These are phyloP conservation scores for Hirtodrosophila histrioides DNA, from an alignment of 2,888 invertebrate species.

Conservation along the genomic window DNA sequence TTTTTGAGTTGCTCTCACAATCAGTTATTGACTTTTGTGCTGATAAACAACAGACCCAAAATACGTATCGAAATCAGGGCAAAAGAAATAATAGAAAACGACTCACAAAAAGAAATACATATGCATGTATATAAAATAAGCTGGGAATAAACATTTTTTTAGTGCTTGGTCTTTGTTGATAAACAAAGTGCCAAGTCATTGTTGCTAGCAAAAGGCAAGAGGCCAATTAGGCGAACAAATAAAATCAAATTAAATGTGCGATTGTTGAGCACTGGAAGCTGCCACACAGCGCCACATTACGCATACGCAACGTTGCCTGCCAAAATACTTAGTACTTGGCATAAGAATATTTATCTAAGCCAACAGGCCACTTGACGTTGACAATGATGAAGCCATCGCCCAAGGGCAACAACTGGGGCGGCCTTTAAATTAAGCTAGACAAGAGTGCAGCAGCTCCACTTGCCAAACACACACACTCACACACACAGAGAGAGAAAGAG, in stretches of 20 bases:
- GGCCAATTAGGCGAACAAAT: constrained; percentile 47
- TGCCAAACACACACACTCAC: constrained; percentile 17
- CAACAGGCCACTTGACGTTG: constrained; percentile 47
- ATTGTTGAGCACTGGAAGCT: not conserved
- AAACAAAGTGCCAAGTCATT: constrained; percentile 57
- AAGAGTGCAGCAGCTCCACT: constrained; percentile 24
- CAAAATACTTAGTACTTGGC: not conserved
- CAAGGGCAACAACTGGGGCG: constrained; percentile 14
- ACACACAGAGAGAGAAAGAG: too few species aligned
- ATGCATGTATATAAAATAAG: constrained; percentile 8
- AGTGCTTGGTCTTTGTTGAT: constrained; percentile 42
- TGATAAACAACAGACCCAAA: constrained; percentile 42
- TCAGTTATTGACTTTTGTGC: constrained; percentile 75
- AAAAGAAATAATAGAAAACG: constrained; percentile 4
- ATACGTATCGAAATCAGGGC: constrained; percentile 30
- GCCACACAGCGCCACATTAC: constrained; percentile 4
- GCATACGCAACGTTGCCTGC: constrained; percentile 28
- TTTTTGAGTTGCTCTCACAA: constrained; percentile 38
- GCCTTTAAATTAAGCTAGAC: constrained; percentile 33
- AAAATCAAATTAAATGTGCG: constrained; percentile 10
- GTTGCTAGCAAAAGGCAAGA: constrained; percentile 18
- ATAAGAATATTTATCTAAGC: constrained; percentile 3
- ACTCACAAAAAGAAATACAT: not conserved
- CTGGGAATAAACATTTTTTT: constrained; percentile 37
- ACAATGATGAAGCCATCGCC: constrained; percentile 21